Conservation (phyloP, 2,113 vertebrate genomes). For the Gulo gulo region DNA sequence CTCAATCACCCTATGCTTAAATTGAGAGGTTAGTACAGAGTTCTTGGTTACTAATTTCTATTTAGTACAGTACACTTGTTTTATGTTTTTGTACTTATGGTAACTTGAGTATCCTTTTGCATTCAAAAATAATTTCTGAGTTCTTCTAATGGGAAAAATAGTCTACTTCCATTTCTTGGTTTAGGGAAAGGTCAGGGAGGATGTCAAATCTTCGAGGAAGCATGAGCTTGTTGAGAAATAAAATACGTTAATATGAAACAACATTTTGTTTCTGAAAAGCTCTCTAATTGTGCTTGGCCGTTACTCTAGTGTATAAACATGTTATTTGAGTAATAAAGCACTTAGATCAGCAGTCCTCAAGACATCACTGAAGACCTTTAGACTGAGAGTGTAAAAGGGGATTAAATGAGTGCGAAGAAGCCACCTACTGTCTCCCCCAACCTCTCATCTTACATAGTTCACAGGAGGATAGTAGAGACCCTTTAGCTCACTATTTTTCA, state of each 20-base stretch:
- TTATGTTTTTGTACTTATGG: neutral
- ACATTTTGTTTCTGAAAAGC: neutral
- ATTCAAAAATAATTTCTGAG: constrained; percentile 10
- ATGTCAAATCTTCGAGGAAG: neutral
- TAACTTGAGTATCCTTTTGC: neutral
- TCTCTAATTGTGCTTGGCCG: neutral
- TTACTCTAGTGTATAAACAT: neutral
- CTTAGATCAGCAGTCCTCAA: neutral
- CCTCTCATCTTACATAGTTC: neutral
- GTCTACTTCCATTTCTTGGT: neutral
- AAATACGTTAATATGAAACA: neutral
- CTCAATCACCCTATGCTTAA: neutral
- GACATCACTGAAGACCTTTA: neutral
- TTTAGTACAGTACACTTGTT: neutral
- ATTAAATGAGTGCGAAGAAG: neutral
- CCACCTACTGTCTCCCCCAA: neutral
- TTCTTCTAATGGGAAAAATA: neutral
- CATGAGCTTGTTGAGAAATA: neutral
- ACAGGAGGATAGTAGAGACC: neutral
- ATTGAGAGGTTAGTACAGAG: neutral
- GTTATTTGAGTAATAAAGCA: neutral
- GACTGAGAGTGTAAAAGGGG: neutral
- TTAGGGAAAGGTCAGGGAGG: neutral
- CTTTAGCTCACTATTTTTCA: neutral
- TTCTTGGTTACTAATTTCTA: neutral